Evolutionary conservation across 2,888 invertebrate species (phyloP).

Genomic region (Timema podura): DNA sequence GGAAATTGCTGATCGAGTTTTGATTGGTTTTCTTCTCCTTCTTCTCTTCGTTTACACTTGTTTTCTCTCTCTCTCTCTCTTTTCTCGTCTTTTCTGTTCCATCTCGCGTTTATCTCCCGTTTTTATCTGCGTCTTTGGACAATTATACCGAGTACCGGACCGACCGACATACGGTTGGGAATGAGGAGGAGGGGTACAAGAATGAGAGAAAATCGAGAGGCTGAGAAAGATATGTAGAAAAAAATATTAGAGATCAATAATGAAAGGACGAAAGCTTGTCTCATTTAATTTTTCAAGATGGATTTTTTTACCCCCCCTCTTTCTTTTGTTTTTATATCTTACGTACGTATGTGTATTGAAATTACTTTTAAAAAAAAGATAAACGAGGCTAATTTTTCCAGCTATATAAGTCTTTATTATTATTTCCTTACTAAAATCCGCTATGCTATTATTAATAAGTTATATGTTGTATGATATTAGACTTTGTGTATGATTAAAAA

Average conservation of each 20-base stretch:
- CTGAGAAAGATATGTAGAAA: no score
- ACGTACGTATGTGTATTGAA: no score
- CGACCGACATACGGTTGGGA: conserved; percentile 11
- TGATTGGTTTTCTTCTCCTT: conserved; percentile 28
- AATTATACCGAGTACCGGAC: conserved; percentile 15
- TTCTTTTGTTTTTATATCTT: no score
- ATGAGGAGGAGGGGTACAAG: neutral
- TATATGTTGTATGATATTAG: no score
- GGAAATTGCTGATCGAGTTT: conserved; percentile 31
- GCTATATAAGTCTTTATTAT: no score
- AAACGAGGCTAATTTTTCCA: no score
- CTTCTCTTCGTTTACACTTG: neutral
- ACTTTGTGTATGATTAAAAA: no score
- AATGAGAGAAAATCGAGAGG: no score
- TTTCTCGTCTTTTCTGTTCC: conserved; percentile 17
- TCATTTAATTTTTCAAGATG: conserved; percentile 22
- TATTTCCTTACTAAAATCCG: no score
- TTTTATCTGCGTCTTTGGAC: conserved; percentile 18
- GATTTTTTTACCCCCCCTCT: no score
- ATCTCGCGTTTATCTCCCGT: conserved; percentile 9
- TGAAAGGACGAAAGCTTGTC: conserved; percentile 27
- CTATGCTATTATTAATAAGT: no score
- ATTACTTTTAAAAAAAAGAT: no score
- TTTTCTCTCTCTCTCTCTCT: conserved; percentile 10
- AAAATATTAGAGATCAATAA: conserved; percentile 23